Conservation (phyloP, 2,113 vertebrate species). For the Leucoraja erinaceus region DNA sequence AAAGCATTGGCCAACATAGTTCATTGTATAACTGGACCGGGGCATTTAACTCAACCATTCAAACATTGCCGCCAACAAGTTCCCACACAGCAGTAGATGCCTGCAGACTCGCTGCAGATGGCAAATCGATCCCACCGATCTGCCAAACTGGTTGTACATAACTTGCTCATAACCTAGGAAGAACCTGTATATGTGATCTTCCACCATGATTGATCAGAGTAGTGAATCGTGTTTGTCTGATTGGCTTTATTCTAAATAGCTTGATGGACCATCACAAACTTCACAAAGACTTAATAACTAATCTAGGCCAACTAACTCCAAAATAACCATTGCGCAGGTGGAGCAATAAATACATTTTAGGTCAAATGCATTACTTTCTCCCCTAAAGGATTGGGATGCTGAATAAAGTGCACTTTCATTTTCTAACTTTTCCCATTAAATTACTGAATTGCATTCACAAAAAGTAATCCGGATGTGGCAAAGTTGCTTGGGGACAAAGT, state of each 20-base stretch:
- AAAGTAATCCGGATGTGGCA: background rate
- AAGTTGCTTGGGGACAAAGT: background rate
- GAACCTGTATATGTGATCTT: background rate
- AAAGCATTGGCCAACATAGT: no score
- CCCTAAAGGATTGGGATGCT: background rate
- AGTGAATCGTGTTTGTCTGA: background rate
- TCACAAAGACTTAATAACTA: background rate
- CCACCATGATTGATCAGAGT: background rate
- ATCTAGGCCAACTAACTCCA: background rate
- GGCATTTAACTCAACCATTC: no score
- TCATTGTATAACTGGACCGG: no score
- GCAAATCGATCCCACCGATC: no score
- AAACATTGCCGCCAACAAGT: no score
- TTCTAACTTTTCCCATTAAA: background rate
- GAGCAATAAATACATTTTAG: background rate
- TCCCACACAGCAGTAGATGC: no score
- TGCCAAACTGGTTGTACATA: no score
- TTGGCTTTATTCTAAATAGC: background rate
- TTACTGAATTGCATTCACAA: background rate
- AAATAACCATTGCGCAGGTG: background rate
- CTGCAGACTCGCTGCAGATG: no score
- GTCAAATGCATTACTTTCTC: background rate
- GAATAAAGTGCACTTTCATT: background rate
- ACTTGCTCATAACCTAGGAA: no score
- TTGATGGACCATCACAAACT: background rate